A percentile compares a stretch with the other conserved stretches of the same genome.
These are phyloP conservation scores for Scatophagus argus DNA, from an alignment of 2,113 vertebrate species.

Conservation along the genomic window DNA sequence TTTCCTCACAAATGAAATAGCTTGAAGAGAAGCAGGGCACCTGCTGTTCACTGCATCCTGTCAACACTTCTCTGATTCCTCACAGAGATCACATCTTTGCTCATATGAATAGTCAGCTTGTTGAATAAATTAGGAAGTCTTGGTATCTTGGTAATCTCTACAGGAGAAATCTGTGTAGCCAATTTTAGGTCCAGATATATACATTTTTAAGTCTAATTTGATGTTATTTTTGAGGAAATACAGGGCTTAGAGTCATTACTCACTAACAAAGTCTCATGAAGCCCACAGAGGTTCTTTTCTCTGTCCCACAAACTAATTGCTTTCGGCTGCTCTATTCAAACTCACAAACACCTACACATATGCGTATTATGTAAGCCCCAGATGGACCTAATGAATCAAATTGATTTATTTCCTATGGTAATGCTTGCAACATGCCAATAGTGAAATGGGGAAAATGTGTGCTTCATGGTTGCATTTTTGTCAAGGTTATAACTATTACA, in stretches of 20 bases:
- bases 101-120: conserved; percentile 34
- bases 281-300: conserved; percentile 59
- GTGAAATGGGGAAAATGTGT: conserved; percentile 60
- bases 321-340: conserved; percentile 65
- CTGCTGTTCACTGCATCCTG: conserved; percentile 20
- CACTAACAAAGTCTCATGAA: conserved; percentile 36
- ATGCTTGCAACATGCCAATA: conserved; percentile 49
- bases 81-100: conserved; percentile 36
- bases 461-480: conserved; percentile 20
- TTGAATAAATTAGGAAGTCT: conserved; percentile 28
- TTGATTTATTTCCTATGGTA: conserved; percentile 65
- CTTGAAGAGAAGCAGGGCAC: conserved; percentile 5
- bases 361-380: conserved; percentile 70
- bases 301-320: conserved; percentile 55
- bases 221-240: conserved; percentile 40
- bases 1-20: conserved; percentile 17
- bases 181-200: conserved; percentile 15
- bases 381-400: conserved; percentile 69
- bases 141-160: neutral
- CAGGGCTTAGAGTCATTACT: conserved; percentile 23
- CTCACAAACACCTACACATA: conserved; percentile 70
- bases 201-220: conserved; percentile 29
- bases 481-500: conserved; percentile 40
- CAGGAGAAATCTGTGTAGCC: conserved; percentile 8
- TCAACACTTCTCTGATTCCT: conserved; percentile 39